Base-by-base conservation (phyloP, 2,888 invertebrate species). In the Stegana nigrithorax region DNA sequence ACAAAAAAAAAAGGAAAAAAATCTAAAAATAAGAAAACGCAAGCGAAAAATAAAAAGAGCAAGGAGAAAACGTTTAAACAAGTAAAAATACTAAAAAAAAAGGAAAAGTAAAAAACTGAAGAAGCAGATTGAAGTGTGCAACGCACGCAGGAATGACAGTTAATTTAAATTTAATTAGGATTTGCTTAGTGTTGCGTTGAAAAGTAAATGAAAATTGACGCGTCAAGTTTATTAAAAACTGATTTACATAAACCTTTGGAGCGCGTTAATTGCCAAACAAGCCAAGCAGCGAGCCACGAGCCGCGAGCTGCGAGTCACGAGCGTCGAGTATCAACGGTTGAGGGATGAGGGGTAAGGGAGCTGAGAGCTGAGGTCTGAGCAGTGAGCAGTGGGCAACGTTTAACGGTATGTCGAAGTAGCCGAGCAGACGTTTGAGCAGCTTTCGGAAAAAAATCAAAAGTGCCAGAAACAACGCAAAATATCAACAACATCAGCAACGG, bases 131-230 rank as follows among this genome's bases (percentile, higher is more conserved):
- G n/a, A n/a, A n/a, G n/a, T n/a, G n/a, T n/a, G n/a, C n/a, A n/a
- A n/a, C n/a, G n/a, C n/a, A n/a, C n/a, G n/a, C 39, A 39, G 39
- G 39, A n/a, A 10, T 79, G 73, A 75, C 75, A 79, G 75, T 79
- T 75, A 78, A 79, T 76, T 76, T 78, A 68, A 76, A 76, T 76
- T 79, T 76, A 76, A 76, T 76, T 76, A 76, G 78, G 70, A 77
- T 51, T 62, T 57, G 53, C 23, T 59, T 55, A 55, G 65, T 64
- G 67, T 73, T 74, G 74, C 76, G 78, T 67, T 65, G 65, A 17
- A 53, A 53, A 53, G 75, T 77, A 79, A 76, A 76, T 73, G 73
- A 75, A 76, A 76, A 76, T 77, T 76, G 75, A 77, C 71, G 75
- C 73, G 68, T 71, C 75, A 74, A 77, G 76, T 77, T 76, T 77